Conservation (phyloP, 1,140 invertebrate species). For the Rhyacophila brunnea region DNA sequence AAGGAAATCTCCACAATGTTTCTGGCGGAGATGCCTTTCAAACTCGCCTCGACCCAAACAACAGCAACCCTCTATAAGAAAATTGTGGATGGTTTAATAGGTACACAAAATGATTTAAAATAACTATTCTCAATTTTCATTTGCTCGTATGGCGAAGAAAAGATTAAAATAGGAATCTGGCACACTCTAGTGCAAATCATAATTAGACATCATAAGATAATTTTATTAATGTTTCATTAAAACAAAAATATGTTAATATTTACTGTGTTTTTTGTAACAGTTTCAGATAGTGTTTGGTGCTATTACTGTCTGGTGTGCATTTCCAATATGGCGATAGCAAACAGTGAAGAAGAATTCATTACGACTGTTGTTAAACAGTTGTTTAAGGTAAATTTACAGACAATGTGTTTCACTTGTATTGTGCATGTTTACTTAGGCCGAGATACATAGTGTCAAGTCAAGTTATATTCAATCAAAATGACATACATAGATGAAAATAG, state of each 20-base stretch:
- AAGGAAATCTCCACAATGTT: conserved; percentile 26
- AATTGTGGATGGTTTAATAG: conserved; percentile 15
- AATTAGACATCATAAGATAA: no score
- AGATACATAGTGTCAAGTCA: no score
- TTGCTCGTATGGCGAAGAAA: no score
- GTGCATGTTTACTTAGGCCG: no score
- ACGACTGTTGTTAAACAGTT: conserved; percentile 15
- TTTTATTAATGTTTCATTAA: no score
- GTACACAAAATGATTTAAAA: conserved; percentile 1
- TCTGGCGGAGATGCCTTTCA: conserved; percentile 28
- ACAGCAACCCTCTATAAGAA: conserved; percentile 6
- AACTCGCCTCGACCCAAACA: conserved; percentile 9
- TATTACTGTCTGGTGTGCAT: conserved; percentile 29
- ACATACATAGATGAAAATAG: no score
- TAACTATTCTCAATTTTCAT: neutral
- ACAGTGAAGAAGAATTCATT: conserved; percentile 23
- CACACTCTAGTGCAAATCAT: no score
- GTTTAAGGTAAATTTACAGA: conserved; percentile 25
- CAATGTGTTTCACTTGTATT: no score
- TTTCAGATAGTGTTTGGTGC: conserved; percentile 32
- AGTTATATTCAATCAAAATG: no score
- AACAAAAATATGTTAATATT: no score
- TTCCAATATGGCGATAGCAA: conserved; percentile 29
- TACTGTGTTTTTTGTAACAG: conserved; percentile 6
- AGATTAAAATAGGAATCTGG: no score